Evolutionary conservation across 64 coral and sea anemone genomes (phyloP).

Genomic region (Montipora foliosa): DNA sequence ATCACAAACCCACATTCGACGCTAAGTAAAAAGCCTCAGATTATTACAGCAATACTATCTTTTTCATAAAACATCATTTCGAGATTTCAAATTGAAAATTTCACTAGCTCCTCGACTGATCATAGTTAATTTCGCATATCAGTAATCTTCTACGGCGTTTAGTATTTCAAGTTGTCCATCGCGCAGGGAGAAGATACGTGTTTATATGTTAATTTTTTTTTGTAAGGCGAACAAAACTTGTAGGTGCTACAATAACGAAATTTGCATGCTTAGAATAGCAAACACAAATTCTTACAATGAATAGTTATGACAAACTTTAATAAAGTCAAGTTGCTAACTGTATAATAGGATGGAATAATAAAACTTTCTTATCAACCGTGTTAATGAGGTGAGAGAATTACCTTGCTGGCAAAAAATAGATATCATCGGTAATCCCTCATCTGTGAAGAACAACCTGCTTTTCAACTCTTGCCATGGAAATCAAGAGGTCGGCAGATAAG

Average conservation of each 20-base stretch:
- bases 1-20: too few species aligned
- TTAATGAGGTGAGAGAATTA: not conserved
- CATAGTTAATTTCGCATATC: too few species aligned
- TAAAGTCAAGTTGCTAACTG: too few species aligned
- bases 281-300: not conserved
- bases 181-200: not conserved
- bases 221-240: not conserved
- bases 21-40: too few species aligned
- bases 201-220: not conserved
- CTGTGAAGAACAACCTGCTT: slow-evolving; percentile 34
- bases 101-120: too few species aligned
- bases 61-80: too few species aligned
- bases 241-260: slow-evolving; percentile 31
- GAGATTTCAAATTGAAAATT: too few species aligned
- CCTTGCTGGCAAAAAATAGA: not conserved
- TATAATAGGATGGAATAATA: not conserved
- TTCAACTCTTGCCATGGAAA: not conserved
- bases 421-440: slow-evolving; percentile 4
- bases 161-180: not conserved
- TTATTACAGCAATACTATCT: too few species aligned
- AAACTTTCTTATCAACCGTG: not conserved
- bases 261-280: not conserved
- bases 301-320: not conserved
- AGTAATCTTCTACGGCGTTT: too few species aligned
- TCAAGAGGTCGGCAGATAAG: slow-evolving; percentile 15